Evolutionary conservation across 2,888 invertebrate genomes (phyloP), one percentile per base, ranked within the genome.

Genomic region (Eugnorisma glareosa): DNA sequence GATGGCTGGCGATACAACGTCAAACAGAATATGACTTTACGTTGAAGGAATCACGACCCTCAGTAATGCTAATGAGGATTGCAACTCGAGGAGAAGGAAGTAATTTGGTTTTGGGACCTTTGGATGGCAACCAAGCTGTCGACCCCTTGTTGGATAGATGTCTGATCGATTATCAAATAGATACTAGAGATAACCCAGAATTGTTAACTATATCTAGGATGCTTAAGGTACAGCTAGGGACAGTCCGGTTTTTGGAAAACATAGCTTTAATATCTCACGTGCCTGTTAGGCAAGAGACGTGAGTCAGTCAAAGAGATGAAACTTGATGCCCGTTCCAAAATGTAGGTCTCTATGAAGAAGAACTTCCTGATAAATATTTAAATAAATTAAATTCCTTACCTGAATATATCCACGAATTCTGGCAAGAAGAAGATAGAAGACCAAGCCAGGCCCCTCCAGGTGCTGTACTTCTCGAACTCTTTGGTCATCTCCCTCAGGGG

Each of bases 371-470:
- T 11, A 18, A 7, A 18, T 7, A 18, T 59, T 31, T 40, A 28
- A 37, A 35, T 0, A 18, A 70, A 24, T n/a, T 31, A 13, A 59
- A 28, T 15, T 21, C 15, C 67, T 61, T 67, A 93, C 93, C 93
- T 79, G 37, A 92, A 92, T 15, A 91, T 66, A 67, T 92, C 90
- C 0, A 91, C 92, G 1, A 91, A 37, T 37, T 90, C 88, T 6
- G 94, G 94, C 5, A 89, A 88, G 79, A 93, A 94, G 90, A 94
- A 94, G 24, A 93, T 92, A 51, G 90, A 90, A 43, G 87, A 87
- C 92, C 92, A 92, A 0, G 83, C 82, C 8, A 91, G 24, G 6
- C 93, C 93, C 37, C 94, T 89, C 71, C 84, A 88, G 1, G 84
- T 4, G 28, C 77, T 87, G 80, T 88, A 94, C 54, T 82, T 75